Base-by-base conservation (phyloP, 2,797 vertebrate species). In the Poeciliopsis turneri region DNA sequence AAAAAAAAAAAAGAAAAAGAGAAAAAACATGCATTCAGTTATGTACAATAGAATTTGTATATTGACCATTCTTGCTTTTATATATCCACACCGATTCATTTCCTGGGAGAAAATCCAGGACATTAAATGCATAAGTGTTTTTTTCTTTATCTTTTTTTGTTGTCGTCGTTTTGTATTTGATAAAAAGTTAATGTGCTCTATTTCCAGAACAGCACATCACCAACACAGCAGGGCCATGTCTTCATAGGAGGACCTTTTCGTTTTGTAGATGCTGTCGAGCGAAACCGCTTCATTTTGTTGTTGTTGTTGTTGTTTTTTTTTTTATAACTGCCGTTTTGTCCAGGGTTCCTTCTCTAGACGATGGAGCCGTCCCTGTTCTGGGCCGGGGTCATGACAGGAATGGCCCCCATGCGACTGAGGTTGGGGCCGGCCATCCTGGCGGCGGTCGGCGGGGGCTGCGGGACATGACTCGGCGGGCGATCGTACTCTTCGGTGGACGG, bases 301-400 rank as follows among this genome's bases (percentile, higher is more conserved):
- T 1, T 16, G 2, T 33, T 3, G 2, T 33, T 3, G 2, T 51
- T 23, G 2, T 51, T 23, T 51, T 23, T 51, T 10, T 25, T 23
- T 51, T 10, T 25, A 51, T 9, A 9, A 55, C 25, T 12, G 84
- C 64, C 76, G 1, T 86, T 84, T 64, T 80, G 85, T 91, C 84
- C 78, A 49, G 11, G 11, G 77, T 77, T 79, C 77, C 75, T 77
- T 79, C 72, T 25, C 94, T 98, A 99, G 86, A 99, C 98, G 81
- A 99, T 98, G 0, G 98, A 99, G 83, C 98, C 98, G 76, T 99
- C 98, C 95, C 97, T 97, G 95, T 96, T 98, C 94, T 99, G 98
- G 77, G 98, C 98, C 76, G 98, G 97, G 85, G 98, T 97, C 98
- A 99, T 99, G 92, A 99, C 98, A 0, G 98, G 95, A 87, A 99